Percentiles rank a stretch among this genome's conserved stretches.
Conservation (phyloP, 1,140 invertebrate species). For the Drosophila lini region DNA sequence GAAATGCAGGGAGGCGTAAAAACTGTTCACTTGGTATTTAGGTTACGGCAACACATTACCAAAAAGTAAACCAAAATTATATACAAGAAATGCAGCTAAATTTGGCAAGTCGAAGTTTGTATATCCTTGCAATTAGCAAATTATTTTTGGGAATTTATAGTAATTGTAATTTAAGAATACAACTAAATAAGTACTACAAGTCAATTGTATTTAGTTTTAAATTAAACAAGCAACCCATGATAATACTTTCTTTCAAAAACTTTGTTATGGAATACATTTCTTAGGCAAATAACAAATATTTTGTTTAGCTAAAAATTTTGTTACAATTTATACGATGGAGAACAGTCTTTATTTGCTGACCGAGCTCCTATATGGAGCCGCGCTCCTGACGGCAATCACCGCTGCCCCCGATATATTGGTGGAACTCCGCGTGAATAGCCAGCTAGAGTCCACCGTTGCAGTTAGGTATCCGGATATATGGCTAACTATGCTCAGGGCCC, state of each 20-base stretch:
- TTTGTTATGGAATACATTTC: not conserved
- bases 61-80: not conserved
- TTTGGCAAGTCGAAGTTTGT: not conserved
- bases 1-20: not conserved
- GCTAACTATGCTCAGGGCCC: not conserved
- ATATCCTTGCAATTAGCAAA: not conserved
- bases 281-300: too few relatives aligned
- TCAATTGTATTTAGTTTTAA: not conserved
- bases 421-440: not conserved
- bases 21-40: constrained; percentile 11
- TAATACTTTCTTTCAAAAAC: not conserved
- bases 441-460: not conserved
- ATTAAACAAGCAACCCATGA: not conserved
- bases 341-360: not conserved
- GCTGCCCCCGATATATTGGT: not conserved
- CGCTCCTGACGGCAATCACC: not conserved
- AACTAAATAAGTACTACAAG: not conserved
- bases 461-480: not conserved
- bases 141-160: not conserved
- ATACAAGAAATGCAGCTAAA: not conserved
- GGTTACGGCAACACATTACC: not conserved
- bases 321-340: not conserved
- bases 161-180: too few relatives aligned
- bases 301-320: not conserved
- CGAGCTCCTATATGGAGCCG: not conserved